Percentiles rank a stretch among this genome's conserved stretches.
Conservation (phyloP, 1,140 invertebrate species). For the Hermetia illucens region DNA sequence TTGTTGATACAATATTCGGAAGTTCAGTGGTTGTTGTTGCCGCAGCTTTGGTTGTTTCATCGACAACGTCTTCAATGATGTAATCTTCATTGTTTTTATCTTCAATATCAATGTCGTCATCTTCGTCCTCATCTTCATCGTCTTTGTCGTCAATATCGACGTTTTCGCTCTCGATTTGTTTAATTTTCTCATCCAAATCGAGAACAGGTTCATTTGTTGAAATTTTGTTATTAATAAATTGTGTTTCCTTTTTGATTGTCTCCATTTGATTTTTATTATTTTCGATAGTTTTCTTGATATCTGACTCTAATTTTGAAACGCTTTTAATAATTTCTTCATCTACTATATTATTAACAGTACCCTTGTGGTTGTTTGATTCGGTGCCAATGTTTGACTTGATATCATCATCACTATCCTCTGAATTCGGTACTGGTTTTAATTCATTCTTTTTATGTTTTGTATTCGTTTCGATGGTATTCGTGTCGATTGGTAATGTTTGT, state of each 20-base stretch:
- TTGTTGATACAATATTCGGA: neutral
- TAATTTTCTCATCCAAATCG: constrained; percentile 9
- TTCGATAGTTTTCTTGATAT: constrained; percentile 27
- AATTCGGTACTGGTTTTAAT: constrained; percentile 6
- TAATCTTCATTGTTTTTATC: constrained; percentile 10
- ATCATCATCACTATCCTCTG: too few species aligned
- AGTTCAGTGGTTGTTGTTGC: constrained; percentile 1
- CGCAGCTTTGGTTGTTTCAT: constrained; percentile 7
- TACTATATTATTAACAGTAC: too few species aligned
- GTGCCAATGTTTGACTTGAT: too few species aligned
- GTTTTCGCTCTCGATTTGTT: constrained; percentile 8
- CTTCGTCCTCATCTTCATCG: neutral
- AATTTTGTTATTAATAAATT: too few species aligned
- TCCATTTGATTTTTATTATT: constrained; percentile 28
- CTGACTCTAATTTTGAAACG: constrained; percentile 24
- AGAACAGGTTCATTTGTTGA: too few species aligned
- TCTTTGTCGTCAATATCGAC: too few species aligned
- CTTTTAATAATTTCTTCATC: constrained; percentile 24
- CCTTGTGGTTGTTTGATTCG: constrained; percentile 3
- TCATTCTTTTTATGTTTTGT: constrained; percentile 4
- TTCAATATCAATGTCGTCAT: neutral
- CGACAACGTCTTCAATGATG: constrained; percentile 9
- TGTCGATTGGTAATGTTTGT: constrained; percentile 1
- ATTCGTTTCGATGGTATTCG: neutral
- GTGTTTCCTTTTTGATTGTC: too few species aligned